A percentile compares a stretch with the other conserved stretches of the same genome.
Conservation (phyloP, 53 echinoderm and acorn worm genomes). For the Temnopleurus reevesii region DNA sequence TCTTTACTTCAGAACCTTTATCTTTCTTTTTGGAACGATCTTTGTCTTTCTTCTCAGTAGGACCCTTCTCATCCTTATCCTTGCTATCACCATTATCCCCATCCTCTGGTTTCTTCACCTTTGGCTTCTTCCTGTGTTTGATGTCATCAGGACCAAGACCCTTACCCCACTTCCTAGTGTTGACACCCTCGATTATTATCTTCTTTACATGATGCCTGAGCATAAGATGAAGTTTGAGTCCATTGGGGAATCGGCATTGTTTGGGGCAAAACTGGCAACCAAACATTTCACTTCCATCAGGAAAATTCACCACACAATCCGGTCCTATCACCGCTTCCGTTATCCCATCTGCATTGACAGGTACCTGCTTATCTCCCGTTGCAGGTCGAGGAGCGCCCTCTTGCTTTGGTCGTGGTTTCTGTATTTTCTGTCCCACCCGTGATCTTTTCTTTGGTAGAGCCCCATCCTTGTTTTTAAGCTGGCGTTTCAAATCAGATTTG, state of each 20-base stretch:
- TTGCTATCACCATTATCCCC: background rate
- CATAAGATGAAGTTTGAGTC: slow-evolving; percentile 66
- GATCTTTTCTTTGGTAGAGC: background rate
- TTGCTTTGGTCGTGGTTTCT: background rate
- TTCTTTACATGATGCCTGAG: slow-evolving; percentile 50
- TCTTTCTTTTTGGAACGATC: too few relatives aligned
- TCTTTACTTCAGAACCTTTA: background rate
- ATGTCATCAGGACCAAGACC: slow-evolving; percentile 42
- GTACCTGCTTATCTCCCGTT: slow-evolving; percentile 14
- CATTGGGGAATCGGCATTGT: slow-evolving; percentile 65
- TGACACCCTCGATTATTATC: slow-evolving; percentile 34
- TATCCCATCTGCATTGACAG: slow-evolving; percentile 21
- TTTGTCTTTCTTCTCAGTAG: background rate
- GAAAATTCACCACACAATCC: slow-evolving; percentile 32
- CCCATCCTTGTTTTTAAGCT: slow-evolving; percentile 17
- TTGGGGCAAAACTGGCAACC: slow-evolving; percentile 63
- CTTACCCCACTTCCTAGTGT: slow-evolving; percentile 51
- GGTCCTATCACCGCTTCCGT: slow-evolving; percentile 61
- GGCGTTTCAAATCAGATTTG: background rate
- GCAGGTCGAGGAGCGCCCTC: background rate
- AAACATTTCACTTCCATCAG: slow-evolving; percentile 56
- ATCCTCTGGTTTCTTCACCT: slow-evolving; percentile 1
- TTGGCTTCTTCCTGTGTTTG: slow-evolving; percentile 35
- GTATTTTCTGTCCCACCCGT: background rate
- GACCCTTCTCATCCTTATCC: background rate